Evolutionary conservation across 2,888 invertebrate genomes (phyloP).

Genomic region (Euphydryas editha): DNA sequence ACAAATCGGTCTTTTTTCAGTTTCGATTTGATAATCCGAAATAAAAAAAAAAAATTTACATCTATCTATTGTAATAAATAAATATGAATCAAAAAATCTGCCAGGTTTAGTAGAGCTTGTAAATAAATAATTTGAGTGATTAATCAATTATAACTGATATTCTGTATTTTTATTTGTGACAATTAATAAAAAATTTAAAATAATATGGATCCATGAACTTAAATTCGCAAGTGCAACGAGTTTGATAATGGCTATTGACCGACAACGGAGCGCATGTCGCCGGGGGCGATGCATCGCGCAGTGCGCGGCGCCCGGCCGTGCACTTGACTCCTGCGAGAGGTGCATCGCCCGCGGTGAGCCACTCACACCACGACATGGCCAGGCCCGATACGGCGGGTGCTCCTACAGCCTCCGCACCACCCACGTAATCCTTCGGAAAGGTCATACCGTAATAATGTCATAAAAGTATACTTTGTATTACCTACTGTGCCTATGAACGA

Average conservation of each 20-base stretch:
- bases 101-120: no score
- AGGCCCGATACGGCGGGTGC: conserved; percentile 35
- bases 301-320: conserved; percentile 65
- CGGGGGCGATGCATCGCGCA: conserved; percentile 65
- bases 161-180: no score
- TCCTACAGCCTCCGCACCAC: conserved; percentile 46
- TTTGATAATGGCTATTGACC: conserved; percentile 67
- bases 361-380: conserved; percentile 46
- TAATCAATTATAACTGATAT: no score
- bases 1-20: no score
- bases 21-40: no score
- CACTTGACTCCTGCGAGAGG: conserved; percentile 73
- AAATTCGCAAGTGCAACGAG: conserved; percentile 17
- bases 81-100: no score
- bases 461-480: conserved; percentile 26
- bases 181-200: not conserved
- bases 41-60: no score
- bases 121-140: no score
- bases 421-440: conserved; percentile 53
- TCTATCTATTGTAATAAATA: no score
- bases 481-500: not conserved
- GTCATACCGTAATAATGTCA: conserved; percentile 50
- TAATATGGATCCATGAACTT: not conserved
- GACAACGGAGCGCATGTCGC: conserved; percentile 61
- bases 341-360: conserved; percentile 70